Conservation (phyloP, 2,888 invertebrate species). For the Linnaemya vulpina region DNA sequence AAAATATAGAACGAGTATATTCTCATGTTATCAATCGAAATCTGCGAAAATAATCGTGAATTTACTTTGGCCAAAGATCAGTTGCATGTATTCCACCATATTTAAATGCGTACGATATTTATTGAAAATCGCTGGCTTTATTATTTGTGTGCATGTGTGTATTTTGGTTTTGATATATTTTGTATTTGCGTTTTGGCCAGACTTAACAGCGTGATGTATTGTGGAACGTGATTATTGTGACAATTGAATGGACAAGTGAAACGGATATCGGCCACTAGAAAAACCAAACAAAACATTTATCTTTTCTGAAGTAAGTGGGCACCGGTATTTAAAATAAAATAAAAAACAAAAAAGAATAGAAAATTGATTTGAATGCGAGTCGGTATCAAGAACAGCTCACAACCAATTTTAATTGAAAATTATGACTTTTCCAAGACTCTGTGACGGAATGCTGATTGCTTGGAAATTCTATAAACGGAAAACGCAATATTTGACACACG, state of each 20-base stretch:
- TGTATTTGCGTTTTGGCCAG: constrained; percentile 5
- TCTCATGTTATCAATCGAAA: too few species aligned
- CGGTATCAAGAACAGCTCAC: neutral
- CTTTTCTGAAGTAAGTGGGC: constrained; percentile 50
- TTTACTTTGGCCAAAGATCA: too few species aligned
- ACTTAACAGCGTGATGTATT: constrained; percentile 64
- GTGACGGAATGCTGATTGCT: neutral
- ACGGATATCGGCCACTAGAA: constrained; percentile 67
- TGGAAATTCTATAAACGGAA: neutral
- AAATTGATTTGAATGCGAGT: neutral
- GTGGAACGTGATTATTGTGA: constrained; percentile 69
- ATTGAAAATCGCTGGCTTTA: constrained; percentile 35
- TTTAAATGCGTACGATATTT: constrained; percentile 52
- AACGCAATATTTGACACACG: neutral
- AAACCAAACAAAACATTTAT: constrained; percentile 52
- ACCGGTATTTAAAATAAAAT: neutral
- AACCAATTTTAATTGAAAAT: constrained; percentile 33
- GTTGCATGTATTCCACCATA: constrained; percentile 50
- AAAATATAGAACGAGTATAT: too few species aligned
- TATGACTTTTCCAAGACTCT: constrained; percentile 3
- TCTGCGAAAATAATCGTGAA: too few species aligned
- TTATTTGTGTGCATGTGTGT: neutral
- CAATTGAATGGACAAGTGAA: constrained; percentile 68
- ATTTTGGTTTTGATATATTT: neutral
- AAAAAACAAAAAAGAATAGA: neutral